Evolutionary conservation across 2,113 vertebrate species (phyloP), one percentile per base, ranked within the genome.

Genomic region (Syngnathus floridae): DNA sequence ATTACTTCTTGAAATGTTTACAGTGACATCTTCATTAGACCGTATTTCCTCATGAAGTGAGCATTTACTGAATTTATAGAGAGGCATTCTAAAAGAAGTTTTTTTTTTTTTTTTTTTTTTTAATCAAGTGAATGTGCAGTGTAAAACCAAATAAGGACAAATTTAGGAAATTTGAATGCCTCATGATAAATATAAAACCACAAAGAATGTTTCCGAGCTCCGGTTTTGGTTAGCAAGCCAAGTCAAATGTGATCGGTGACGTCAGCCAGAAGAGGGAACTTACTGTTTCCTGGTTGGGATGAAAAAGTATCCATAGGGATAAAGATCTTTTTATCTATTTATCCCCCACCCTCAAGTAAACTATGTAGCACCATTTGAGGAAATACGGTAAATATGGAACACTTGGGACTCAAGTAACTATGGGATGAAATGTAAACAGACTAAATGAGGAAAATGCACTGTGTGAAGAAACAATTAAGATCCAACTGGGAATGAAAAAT

Each of bases 1-100:
- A 22, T 22, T 2, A 7, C 59, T 38, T 62, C 63, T 72, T 75
- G 62, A 71, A 77, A 85, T 79, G 78, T 74, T 74, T 61, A 81
- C 64, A 57, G 37, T 69, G 59, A 58, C 22, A 48, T 41, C 19
- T 4, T n/a, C 37, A 38, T 10, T 40, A 40, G 12, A n/a, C 57
- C 19, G 37, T 59, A 40, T 38, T 59, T 59, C 57, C 57, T 59
- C 57, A 10, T n/a, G 4, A 16, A 31, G 5, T 56, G 26, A 56
- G 26, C 26, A 31, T 31, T 56, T 1, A 4, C 9, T 21, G n/a
- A 13, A 12, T 14, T 31, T 31, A 13, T 5, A 26, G 22, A 7
- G 17, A n/a, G 16, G 14, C n/a, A n/a, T n/a, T n/a, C 19, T 3
- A 12, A 41, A 12, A 41, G 12, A 41, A 11, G 9, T 41, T 0